phyloP scores from a whole-genome alignment of 2,113 vertebrate species.

The Oreochromis aureus region DNA sequence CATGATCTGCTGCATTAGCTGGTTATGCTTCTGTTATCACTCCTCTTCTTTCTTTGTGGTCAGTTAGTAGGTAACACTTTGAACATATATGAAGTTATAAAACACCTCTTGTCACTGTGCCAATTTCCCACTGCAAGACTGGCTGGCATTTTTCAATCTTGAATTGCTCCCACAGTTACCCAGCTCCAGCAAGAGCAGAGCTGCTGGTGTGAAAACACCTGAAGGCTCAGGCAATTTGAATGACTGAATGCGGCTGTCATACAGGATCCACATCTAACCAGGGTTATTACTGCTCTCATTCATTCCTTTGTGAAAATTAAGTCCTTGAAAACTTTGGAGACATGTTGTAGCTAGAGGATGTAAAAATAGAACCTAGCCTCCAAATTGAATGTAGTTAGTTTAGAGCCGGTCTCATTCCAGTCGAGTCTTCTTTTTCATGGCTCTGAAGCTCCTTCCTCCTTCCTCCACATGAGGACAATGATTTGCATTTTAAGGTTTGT shows the following conservation, averaged over 20 bases:
- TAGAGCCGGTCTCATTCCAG: not conserved
- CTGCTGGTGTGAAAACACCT: not conserved
- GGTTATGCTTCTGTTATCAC: not conserved
- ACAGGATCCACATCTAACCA: not conserved
- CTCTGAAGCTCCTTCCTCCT: not conserved
- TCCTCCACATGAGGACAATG: not conserved
- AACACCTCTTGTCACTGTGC: not conserved
- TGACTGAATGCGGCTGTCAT: not conserved
- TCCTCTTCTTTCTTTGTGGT: not conserved
- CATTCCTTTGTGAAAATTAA: not conserved
- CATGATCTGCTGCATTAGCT: not conserved
- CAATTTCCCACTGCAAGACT: not conserved
- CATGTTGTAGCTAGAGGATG: not conserved
- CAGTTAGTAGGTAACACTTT: not conserved
- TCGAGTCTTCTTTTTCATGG: not conserved
- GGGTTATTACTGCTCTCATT: not conserved
- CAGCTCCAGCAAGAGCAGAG: not conserved
- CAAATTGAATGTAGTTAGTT: not conserved
- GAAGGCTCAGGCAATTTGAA: not conserved
- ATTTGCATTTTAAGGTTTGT: conserved; percentile 37
- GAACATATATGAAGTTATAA: not conserved
- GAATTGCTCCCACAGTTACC: not conserved
- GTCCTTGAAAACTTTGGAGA: not conserved
- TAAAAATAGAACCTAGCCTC: not conserved
- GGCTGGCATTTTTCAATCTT: not conserved